Evolutionary conservation across 2,888 invertebrate species (phyloP).

Genomic region (Drosophila diplacantha): DNA sequence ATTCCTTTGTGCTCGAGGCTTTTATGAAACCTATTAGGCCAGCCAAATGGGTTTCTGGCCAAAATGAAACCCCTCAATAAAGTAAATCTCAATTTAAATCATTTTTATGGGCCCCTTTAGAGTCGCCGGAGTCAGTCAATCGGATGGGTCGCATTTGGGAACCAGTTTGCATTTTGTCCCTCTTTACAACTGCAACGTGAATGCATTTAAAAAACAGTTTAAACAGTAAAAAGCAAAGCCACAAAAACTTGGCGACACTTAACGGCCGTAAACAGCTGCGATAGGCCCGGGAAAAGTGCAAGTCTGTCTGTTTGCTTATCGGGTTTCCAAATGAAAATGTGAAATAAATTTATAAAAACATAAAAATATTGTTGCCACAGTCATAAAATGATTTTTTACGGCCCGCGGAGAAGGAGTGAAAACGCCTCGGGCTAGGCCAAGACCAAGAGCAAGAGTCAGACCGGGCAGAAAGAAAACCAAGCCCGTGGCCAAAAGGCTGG

Average conservation of each 20-base stretch:
- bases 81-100: slow-evolving; percentile 35
- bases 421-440: slow-evolving; percentile 48
- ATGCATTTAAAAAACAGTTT: slow-evolving; percentile 61
- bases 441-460: slow-evolving; percentile 12
- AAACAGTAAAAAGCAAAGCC: slow-evolving; percentile 23
- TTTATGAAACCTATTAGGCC: slow-evolving; percentile 22
- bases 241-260: slow-evolving; percentile 67
- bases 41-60: slow-evolving; percentile 14
- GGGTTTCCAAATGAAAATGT: slow-evolving; percentile 42
- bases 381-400: slow-evolving; percentile 45
- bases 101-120: slow-evolving; percentile 34
- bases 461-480: neutral
- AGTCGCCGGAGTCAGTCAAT: slow-evolving; percentile 9
- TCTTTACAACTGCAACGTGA: slow-evolving; percentile 46
- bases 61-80: slow-evolving; percentile 7
- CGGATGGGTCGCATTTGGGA: slow-evolving; percentile 19
- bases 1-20: slow-evolving; percentile 12
- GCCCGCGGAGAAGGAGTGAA: slow-evolving; percentile 40
- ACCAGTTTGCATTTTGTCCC: slow-evolving; percentile 47
- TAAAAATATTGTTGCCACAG: slow-evolving; percentile 46
- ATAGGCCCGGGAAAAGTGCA: slow-evolving; percentile 35
- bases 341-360: slow-evolving; percentile 48
- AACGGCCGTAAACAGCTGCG: slow-evolving; percentile 55
- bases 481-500: slow-evolving; percentile 13
- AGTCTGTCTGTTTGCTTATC: slow-evolving; percentile 29